Conservation (phyloP, 2,113 vertebrate species). For the Bungarus multicinctus region DNA sequence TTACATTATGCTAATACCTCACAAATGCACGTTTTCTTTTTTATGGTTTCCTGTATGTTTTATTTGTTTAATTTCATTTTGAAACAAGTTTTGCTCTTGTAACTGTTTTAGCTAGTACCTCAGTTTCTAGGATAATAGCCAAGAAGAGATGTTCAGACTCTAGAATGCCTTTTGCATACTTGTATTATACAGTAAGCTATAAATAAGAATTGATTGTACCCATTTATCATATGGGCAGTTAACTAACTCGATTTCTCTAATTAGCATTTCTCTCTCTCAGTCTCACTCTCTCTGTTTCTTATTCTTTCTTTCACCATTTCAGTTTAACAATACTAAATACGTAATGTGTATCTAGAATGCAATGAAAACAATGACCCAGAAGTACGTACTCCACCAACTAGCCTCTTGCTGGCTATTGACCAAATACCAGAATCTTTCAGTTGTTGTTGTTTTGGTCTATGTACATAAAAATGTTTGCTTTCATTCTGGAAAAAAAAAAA, state of each 20-base stretch:
- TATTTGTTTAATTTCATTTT: slow-evolving; percentile 13
- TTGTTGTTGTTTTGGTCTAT: background rate
- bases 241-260: background rate
- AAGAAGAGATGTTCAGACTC: background rate
- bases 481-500: background rate
- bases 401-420: background rate
- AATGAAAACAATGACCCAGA: background rate
- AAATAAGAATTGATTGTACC: slow-evolving; percentile 23
- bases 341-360: background rate
- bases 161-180: slow-evolving; percentile 14
- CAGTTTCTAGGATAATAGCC: slow-evolving; percentile 10
- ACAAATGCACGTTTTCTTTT: background rate
- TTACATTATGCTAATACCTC: background rate
- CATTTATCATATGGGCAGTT: slow-evolving; percentile 22
- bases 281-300: background rate
- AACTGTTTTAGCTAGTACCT: background rate
- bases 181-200: slow-evolving; percentile 7
- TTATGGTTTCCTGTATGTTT: background rate
- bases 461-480: background rate
- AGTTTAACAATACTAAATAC: background rate
- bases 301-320: background rate
- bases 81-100: background rate
- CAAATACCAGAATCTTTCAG: background rate
- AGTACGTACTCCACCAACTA: background rate
- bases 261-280: background rate